A percentile compares a stretch with the other conserved stretches of the same genome.
Evolutionary conservation across 2,797 vertebrate species (phyloP).

Genomic region (Sebastes iracundus): DNA sequence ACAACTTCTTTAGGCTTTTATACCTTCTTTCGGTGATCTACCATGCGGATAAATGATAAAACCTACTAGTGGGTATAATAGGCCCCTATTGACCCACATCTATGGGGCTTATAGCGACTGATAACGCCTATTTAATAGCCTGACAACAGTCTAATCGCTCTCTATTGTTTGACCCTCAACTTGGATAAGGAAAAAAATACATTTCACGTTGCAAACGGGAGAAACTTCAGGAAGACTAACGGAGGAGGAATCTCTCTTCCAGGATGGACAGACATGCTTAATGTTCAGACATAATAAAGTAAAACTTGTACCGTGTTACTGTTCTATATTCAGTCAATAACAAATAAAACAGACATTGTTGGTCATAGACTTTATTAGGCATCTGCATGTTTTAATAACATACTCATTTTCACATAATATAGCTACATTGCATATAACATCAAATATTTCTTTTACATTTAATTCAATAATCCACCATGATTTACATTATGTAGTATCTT

Average conservation of each 20-base stretch:
- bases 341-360: slow-evolving; percentile 26
- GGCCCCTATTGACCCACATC: no score
- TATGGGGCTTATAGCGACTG: no score
- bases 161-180: neutral
- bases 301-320: neutral
- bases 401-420: slow-evolving; percentile 79
- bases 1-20: no score
- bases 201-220: neutral
- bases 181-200: neutral
- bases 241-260: neutral
- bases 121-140: no score
- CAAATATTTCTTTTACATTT: slow-evolving; percentile 75
- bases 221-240: neutral
- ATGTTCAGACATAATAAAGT: neutral
- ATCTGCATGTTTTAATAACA: slow-evolving; percentile 81
- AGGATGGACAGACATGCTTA: neutral
- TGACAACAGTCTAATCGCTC: neutral
- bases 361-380: slow-evolving; percentile 83
- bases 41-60: no score
- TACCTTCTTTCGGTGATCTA: no score
- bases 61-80: no score
- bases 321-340: neutral
- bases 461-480: slow-evolving; percentile 80
- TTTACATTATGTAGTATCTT: slow-evolving; percentile 68
- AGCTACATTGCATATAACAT: slow-evolving; percentile 86